A percentile compares a stretch with the other conserved stretches of the same genome.
These are phyloP conservation scores for Labeo calbasu DNA, from an alignment of 2,797 vertebrate genomes.

Conservation along the genomic window DNA sequence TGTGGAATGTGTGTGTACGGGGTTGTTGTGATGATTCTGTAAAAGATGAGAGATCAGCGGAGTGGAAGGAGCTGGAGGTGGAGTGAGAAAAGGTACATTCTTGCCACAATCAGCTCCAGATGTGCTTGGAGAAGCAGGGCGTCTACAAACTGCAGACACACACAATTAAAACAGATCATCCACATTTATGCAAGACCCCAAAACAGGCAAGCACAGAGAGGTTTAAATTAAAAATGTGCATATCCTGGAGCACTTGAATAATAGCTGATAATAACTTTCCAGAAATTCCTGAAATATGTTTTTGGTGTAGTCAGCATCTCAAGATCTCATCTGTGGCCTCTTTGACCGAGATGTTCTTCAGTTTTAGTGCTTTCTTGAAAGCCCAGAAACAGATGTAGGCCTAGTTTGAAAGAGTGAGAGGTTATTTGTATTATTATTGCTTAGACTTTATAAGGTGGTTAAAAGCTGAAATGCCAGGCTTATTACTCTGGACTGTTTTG, in stretches of 20 bases:
- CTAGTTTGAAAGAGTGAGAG: not conserved
- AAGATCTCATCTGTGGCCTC: conserved; percentile 1
- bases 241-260: not conserved
- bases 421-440: conserved; percentile 34
- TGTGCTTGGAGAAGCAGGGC: conserved; percentile 54
- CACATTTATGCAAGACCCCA: not conserved
- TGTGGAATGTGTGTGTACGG: conserved; percentile 50
- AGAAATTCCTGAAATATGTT: conserved; percentile 34
- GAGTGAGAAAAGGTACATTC: conserved; percentile 66
- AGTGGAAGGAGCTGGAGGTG: conserved; percentile 49
- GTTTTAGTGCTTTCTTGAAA: conserved; percentile 12
- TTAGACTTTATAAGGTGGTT: not conserved
- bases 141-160: conserved; percentile 1
- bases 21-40: conserved; percentile 15
- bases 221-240: not conserved
- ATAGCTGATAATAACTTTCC: conserved; percentile 28
- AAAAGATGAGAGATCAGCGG: conserved; percentile 6
- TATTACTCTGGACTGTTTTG: conserved; percentile 61
- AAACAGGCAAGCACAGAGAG: conserved; percentile 20
- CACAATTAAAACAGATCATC: conserved; percentile 16
- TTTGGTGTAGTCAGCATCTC: conserved; percentile 7
- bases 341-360: conserved; percentile 15
- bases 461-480: conserved; percentile 27
- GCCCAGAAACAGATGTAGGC: conserved; percentile 13
- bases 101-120: conserved; percentile 72